These are phyloP conservation scores for Plotosus lineatus DNA, from an alignment of 2,113 vertebrate species.

Conservation along the genomic window DNA sequence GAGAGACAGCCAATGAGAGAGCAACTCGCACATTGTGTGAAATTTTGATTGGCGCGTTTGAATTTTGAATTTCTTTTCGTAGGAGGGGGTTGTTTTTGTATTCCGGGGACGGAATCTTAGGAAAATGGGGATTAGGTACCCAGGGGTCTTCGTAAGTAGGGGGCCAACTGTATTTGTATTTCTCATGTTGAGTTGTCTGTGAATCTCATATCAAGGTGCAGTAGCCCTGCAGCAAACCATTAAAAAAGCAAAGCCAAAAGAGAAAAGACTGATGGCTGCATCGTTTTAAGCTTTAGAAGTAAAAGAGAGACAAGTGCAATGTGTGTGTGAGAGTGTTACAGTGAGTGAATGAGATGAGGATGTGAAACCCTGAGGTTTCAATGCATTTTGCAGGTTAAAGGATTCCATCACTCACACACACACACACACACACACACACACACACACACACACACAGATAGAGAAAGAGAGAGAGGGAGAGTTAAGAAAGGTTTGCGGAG, in stretches of 20 bases:
- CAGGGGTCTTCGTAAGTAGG: too few relatives aligned
- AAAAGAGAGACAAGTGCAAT: background rate
- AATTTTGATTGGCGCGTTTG: too few relatives aligned
- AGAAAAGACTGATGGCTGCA: background rate
- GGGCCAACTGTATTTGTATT: too few relatives aligned
- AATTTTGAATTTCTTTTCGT: too few relatives aligned
- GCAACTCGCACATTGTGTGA: too few relatives aligned
- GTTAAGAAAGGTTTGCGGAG: conserved; percentile 16
- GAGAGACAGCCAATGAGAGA: too few relatives aligned
- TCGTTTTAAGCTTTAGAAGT: background rate
- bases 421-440: conserved; percentile 21
- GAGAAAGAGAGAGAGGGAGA: background rate
- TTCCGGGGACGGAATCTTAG: too few relatives aligned
- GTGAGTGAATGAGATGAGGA: conserved; percentile 3
- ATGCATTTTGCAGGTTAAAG: conserved; percentile 39
- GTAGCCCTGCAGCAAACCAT: conserved; percentile 8
- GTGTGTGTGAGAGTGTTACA: background rate
- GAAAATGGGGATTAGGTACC: too few relatives aligned
- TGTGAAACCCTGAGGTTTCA: conserved; percentile 22
- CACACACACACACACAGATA: conserved; percentile 15
- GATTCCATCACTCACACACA: conserved; percentile 22
- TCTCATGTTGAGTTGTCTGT: background rate
- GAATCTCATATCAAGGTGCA: conserved; percentile 1
- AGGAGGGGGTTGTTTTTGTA: too few relatives aligned
- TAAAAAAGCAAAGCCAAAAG: background rate